Base-by-base conservation (phyloP, 2,113 vertebrate genomes). In the Hemicordylus capensis region DNA sequence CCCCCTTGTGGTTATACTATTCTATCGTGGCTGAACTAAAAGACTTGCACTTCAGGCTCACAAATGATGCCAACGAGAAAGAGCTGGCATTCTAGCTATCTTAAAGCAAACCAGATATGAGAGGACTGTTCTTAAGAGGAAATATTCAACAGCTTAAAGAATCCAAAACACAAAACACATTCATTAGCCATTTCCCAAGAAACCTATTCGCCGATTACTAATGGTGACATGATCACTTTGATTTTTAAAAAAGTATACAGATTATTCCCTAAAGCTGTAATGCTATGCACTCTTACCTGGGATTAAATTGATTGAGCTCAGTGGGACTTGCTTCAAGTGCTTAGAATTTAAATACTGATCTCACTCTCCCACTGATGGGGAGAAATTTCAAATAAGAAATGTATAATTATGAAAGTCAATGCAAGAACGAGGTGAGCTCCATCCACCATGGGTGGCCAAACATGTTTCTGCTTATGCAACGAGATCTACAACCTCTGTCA, bases 1-100 rank as follows among this genome's bases (percentile, higher is more conserved):
- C 93, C 95, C 93, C 84, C 96, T 95, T 86, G 93, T 96, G 96
- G 93, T 79, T 88, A 92, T 3, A 85, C 9, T 2, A 61, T 5
- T 20, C 48, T 34, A 74, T 0, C 64, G 26, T 73, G 34, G 48
- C 0, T 66, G 84, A 56, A 85, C 37, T 42, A 72, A 22, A 0
- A 87, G 7, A 19, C 42, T 3, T 58, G 7, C 17, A 1, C 28
- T 69, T 69, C 22, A 44, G 14, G 56, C 39, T 42, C n/a, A 37
- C 28, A 61, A 39, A 15, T 8, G 19, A 28, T 42, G 56, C 24
- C 34, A 61, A 26, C 39, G 26, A 19, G 26, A 46, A 59, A 7
- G 10, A 42, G 34, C 2, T 20, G 67, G 4, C 20, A 46, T 26
- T 58, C 42, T 48, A 70, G 39, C 20, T 59, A 11, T 39, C 31